Evolutionary conservation across 2,113 vertebrate genomes (phyloP), one percentile per base, ranked within the genome.

Genomic region (Kryptolebias marmoratus): DNA sequence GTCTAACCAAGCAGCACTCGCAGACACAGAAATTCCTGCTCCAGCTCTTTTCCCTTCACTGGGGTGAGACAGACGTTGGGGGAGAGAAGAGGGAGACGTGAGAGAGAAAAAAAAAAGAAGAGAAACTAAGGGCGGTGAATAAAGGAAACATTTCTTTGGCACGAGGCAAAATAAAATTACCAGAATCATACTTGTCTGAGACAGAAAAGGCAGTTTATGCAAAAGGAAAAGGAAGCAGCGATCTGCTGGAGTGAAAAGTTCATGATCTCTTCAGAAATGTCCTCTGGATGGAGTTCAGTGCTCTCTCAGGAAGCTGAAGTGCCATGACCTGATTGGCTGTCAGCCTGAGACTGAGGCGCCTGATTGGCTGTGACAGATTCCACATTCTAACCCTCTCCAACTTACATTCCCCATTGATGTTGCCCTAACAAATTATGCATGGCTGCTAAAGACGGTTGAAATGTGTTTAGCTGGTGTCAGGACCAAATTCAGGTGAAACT

Each of bases 171-270:
- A 90, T 71, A 83, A 71, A 81, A 89, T 80, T 83, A 88, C 66
- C 72, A 80, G 75, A 90, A 79, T 86, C 79, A 62, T 74, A 80
- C 56, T 80, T 79, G 77, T 73, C 73, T 50, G 63, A 75, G 55
- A 69, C 59, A 80, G 52, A 88, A 66, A 73, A 72, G 71, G 79
- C 66, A 71, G 61, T 71, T 70, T 75, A 81, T 80, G 64, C 73
- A 77, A 47, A 75, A 65, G 80, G 82, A 86, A 80, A 82, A 82
- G 65, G 75, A 87, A 83, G 80, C 68, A 56, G 74, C 80, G 81
- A 76, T 89, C 79, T 88, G 86, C 86, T 81, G 86, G 85, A 91
- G 85, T 87, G 87, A 91, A 93, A 91, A 92, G 90, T 92, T 93
- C 90, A 90, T 9, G 69, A 88, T 89, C 80, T 88, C 83, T 61